These are phyloP conservation scores for Tolmerus cingulatus DNA, from an alignment of 2,888 invertebrate species.

Conservation along the genomic window DNA sequence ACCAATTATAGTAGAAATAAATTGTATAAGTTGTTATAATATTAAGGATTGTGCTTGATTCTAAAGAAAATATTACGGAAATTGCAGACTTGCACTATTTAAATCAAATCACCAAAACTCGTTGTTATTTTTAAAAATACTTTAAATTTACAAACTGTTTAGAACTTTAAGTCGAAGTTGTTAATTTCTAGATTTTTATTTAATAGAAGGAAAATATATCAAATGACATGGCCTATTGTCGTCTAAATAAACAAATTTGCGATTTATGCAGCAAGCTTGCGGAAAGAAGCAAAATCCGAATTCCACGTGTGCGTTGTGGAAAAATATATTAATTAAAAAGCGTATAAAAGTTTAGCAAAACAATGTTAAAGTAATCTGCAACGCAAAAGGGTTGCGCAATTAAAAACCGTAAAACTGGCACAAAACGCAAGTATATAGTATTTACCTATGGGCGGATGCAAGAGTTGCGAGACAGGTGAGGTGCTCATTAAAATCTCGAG, in stretches of 20 bases:
- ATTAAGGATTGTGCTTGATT: too few species aligned
- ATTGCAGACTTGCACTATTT: neutral
- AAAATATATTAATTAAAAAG: neutral
- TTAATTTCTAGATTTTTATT: neutral
- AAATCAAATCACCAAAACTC: neutral
- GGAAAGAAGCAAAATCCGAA: neutral
- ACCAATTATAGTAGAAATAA: too few species aligned
- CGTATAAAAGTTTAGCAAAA: neutral
- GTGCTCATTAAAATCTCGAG: neutral
- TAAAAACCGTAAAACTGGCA: neutral
- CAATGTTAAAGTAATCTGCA: neutral
- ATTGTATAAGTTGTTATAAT: too few species aligned
- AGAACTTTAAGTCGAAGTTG: neutral
- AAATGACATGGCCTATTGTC: neutral
- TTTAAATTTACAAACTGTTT: neutral
- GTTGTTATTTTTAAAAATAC: neutral
- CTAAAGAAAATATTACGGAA: neutral
- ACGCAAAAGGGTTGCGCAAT: neutral
- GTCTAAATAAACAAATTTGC: neutral
- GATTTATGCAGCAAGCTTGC: neutral
- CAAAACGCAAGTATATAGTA: slow-evolving; percentile 8
- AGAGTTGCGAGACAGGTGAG: neutral
- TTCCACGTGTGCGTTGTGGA: neutral
- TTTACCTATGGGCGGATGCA: slow-evolving; percentile 27
- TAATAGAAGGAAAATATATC: neutral